Base-by-base conservation (phyloP, 2,113 vertebrate genomes). In the Barbus barbus region DNA sequence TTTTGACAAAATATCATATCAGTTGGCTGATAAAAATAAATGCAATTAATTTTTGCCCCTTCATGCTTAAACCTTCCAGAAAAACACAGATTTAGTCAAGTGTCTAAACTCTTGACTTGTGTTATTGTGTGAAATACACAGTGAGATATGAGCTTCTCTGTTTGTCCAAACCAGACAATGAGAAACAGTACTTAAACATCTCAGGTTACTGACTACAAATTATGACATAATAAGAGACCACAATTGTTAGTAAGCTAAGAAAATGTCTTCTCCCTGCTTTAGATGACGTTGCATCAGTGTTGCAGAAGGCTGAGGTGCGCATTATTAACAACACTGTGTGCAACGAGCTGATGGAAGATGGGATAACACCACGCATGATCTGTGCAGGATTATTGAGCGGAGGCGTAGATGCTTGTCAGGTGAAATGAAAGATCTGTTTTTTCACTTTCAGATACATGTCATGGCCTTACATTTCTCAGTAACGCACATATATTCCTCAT, bases 351-450 rank as follows among this genome's bases (percentile, higher is more conserved):
- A 91, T 99, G 92, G 22, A 2, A 1, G 93, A 91, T 12, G 91
- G 88, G 0, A 86, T 97, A 89, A 95, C 95, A 1, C 89, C 91
- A 65, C 94, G 95, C 67, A 99, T 99, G 97, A 71, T 96, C 87
- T 99, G 97, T 88, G 97, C 97, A 61, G 97, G 97, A 61, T 90
- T 96, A 69, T 92, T 98, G 75, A 89, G 22, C 0, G 97, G 97
- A 83, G 93, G 93, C 44, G 93, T 96, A 18, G 97, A 98, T 88
- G 96, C 97, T 36, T 98, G 97, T 92, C 96, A 97, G 95, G 97
- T 98, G 13, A 82, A 71, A 95, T 11, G 8, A 22, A 28, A 78
- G 14, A 38, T 20, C 1, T 16, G 31, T 24, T n/a, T 61, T 51
- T n/a, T 20, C n/a, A 83, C 12, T 14, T 33, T 73, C 9, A 26